Percentiles rank a stretch among this genome's conserved stretches.
Conservation (phyloP, 1,140 invertebrate genomes). For the Phthorimaea operculella region DNA sequence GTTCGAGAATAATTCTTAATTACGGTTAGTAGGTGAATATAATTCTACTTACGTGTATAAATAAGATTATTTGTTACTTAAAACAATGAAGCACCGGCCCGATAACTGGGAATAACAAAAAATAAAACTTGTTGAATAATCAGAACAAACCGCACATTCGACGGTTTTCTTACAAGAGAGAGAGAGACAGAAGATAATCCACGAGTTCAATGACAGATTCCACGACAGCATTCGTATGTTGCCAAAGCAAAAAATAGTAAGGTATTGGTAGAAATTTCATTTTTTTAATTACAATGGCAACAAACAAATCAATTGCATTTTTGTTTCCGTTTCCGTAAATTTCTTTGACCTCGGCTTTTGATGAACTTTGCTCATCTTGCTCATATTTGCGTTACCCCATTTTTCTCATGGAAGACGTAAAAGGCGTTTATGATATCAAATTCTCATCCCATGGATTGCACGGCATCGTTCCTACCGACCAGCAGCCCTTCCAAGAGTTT, state of each 20-base stretch:
- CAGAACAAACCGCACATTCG: constrained; percentile 15
- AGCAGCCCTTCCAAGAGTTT: too few species aligned
- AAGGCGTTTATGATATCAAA: too few species aligned
- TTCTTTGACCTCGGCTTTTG: too few species aligned
- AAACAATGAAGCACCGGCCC: constrained; percentile 2
- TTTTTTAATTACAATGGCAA: too few species aligned
- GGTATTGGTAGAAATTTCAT: too few species aligned
- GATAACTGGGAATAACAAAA: constrained; percentile 10
- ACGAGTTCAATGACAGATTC: constrained; percentile 3
- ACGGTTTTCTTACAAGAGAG: constrained; percentile 18
- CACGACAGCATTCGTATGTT: not conserved
- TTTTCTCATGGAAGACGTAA: too few species aligned
- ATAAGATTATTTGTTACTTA: not conserved
- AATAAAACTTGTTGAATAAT: constrained; percentile 14
- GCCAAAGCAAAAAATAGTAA: not conserved
- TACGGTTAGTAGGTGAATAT: not conserved
- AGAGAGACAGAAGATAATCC: constrained; percentile 21
- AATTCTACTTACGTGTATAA: not conserved
- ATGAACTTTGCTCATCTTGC: too few species aligned
- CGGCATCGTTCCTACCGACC: too few species aligned
- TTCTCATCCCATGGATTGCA: too few species aligned
- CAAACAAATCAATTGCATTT: too few species aligned
- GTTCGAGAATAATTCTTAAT: not conserved
- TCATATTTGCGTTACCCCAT: too few species aligned
- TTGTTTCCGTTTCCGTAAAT: too few species aligned